Conservation (phyloP, 2,113 vertebrate species). For the Alectura lathami region DNA sequence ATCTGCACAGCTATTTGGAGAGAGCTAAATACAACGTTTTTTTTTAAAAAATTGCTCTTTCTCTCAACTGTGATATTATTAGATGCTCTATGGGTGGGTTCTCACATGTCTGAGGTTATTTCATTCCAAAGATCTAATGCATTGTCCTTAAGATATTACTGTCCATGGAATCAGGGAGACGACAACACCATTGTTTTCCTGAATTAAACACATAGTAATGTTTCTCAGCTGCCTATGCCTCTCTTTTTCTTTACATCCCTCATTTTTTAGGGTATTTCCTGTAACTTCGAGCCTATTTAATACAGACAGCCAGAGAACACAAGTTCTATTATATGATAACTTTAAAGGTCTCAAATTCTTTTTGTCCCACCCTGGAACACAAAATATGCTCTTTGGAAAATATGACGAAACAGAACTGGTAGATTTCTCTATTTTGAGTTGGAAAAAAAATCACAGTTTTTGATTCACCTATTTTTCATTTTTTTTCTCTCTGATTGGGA, state of each 20-base stretch:
- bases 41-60: not conserved
- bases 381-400: not conserved
- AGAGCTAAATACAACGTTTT: not conserved
- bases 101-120: not conserved
- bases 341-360: not conserved
- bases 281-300: not conserved
- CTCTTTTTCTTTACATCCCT: not conserved
- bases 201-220: not conserved
- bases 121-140: not conserved
- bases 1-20: conserved; percentile 20
- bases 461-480: not conserved
- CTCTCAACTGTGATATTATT: conserved; percentile 1
- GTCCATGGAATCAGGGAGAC: not conserved
- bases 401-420: not conserved
- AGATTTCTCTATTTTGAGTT: not conserved
- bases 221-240: not conserved
- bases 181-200: not conserved
- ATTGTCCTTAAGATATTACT: not conserved
- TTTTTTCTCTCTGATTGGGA: not conserved
- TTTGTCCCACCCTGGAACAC: not conserved
- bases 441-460: not conserved
- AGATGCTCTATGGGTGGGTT: not conserved
- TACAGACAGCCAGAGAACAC: not conserved
- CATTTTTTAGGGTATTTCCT: not conserved
- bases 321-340: not conserved